Conservation (phyloP, 2,888 invertebrate genomes). For the Conops quadrifasciatus region DNA sequence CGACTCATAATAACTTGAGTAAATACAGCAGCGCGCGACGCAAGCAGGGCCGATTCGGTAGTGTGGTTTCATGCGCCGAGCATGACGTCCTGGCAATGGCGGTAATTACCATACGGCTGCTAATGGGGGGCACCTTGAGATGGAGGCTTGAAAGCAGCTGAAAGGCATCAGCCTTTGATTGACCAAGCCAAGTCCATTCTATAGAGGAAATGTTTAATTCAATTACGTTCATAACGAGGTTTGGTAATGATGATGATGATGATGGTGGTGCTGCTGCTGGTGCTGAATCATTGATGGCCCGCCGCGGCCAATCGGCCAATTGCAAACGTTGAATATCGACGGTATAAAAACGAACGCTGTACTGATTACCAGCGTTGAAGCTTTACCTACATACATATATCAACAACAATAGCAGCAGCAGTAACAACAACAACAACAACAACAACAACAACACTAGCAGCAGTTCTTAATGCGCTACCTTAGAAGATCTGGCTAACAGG, state of each 20-base stretch:
- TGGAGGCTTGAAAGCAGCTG: background rate
- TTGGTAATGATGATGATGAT: too few relatives aligned
- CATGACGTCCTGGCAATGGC: constrained; percentile 10
- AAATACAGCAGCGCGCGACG: background rate
- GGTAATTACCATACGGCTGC: constrained; percentile 30
- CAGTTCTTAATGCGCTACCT: background rate
- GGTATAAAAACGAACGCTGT: background rate
- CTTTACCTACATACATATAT: background rate
- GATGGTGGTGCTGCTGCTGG: too few relatives aligned
- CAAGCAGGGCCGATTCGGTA: background rate
- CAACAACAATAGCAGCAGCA: constrained; percentile 1
- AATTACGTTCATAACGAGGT: too few relatives aligned
- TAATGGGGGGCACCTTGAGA: constrained; percentile 19
- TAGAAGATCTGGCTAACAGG: constrained; percentile 16
- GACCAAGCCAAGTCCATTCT: too few relatives aligned
- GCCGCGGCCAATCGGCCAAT: background rate
- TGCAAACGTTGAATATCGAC: background rate
- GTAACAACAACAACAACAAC: background rate
- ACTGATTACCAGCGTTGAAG: background rate
- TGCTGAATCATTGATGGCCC: background rate
- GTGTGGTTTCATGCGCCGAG: background rate
- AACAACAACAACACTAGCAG: background rate
- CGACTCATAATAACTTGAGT: background rate
- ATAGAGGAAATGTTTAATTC: too few relatives aligned
- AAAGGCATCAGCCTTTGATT: background rate